A percentile compares a stretch with the other conserved stretches of the same genome.
Conservation (phyloP, 2,797 vertebrate species). For the Loris lydekkerianus region DNA sequence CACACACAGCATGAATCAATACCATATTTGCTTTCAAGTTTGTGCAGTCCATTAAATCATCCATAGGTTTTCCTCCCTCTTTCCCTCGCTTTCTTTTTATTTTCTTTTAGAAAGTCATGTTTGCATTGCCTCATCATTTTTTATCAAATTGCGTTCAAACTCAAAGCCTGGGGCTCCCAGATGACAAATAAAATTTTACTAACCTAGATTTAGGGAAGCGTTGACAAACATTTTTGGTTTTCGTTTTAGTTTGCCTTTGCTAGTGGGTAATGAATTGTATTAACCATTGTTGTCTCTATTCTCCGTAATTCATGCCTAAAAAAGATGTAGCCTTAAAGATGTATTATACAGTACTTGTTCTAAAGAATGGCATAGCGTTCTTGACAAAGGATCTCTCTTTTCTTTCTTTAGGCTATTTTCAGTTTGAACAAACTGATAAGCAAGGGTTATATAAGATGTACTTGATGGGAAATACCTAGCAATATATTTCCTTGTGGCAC, state of each 20-base stretch:
- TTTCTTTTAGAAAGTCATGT: constrained; percentile 75
- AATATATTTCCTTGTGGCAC: background rate
- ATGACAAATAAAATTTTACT: background rate
- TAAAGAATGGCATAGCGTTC: background rate
- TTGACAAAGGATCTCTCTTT: background rate
- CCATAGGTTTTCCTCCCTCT: constrained; percentile 53
- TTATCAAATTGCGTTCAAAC: constrained; percentile 75
- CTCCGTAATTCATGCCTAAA: background rate
- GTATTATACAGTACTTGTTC: background rate
- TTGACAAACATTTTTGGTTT: background rate
- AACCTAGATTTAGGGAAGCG: background rate
- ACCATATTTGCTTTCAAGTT: constrained; percentile 75
- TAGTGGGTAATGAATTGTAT: background rate
- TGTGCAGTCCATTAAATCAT: constrained; percentile 76
- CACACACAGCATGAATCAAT: constrained; percentile 83
- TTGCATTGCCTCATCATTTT: constrained; percentile 79
- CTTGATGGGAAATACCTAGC: background rate
- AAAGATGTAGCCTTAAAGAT: background rate
- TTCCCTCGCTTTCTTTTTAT: constrained; percentile 52
- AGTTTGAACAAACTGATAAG: background rate
- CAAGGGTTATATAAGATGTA: background rate
- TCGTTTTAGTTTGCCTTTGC: constrained; percentile 6
- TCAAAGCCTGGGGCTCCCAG: constrained; percentile 70
- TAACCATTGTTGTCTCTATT: constrained; percentile 32
- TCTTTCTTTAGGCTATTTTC: background rate